Percentiles rank a stretch among this genome's conserved stretches.
Conservation (phyloP, 2,888 invertebrate genomes). For the Ichneumoninae sp. region DNA sequence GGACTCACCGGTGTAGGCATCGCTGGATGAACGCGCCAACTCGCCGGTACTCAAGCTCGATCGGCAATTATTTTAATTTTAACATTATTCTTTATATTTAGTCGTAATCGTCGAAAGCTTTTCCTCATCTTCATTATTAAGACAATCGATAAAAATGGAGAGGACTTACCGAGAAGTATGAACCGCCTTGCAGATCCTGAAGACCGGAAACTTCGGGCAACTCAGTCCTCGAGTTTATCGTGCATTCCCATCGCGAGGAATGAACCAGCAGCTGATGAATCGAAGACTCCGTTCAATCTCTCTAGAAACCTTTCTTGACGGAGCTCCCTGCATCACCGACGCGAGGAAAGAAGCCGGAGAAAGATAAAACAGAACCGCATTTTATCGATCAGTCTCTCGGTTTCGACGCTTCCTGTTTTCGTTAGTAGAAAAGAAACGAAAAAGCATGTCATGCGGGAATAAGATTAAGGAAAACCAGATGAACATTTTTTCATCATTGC, state of each 20-base stretch:
- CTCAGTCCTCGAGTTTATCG: neutral
- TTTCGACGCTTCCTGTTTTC: neutral
- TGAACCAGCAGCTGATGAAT: neutral
- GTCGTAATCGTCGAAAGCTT: neutral
- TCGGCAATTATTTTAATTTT: constrained; percentile 4
- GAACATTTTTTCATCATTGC: neutral
- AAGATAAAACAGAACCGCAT: neutral
- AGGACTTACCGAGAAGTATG: neutral
- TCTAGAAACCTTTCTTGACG: neutral
- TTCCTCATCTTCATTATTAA: neutral
- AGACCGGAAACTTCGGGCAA: neutral
- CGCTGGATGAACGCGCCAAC: neutral
- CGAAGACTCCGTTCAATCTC: neutral
- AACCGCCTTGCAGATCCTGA: neutral
- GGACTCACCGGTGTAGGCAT: constrained; percentile 2
- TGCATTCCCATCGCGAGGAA: neutral
- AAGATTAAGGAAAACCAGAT: neutral
- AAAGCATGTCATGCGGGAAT: neutral
- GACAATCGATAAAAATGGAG: neutral
- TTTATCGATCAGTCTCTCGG: neutral
- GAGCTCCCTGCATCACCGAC: neutral
- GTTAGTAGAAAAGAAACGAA: neutral
- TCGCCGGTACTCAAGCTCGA: neutral
- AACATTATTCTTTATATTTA: neutral
- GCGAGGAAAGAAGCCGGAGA: neutral